Evolutionary conservation across 2,797 vertebrate species (phyloP).

Genomic region (Potorous gilbertii): DNA sequence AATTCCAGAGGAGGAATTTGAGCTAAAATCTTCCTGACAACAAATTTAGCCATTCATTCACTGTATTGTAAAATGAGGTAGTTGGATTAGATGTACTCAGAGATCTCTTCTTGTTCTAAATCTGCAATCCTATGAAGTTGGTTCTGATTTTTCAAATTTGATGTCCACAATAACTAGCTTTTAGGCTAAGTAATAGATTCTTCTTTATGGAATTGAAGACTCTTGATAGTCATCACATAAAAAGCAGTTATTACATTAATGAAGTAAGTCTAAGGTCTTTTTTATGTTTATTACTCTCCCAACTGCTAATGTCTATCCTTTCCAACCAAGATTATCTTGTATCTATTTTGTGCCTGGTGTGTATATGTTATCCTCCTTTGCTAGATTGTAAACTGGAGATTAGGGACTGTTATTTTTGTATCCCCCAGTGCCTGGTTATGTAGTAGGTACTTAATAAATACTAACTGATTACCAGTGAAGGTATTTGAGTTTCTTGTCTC

Average conservation of each 20-base stretch:
- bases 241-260: background rate
- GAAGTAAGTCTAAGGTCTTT: background rate
- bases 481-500: background rate
- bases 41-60: background rate
- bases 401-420: background rate
- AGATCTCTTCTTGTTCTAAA: background rate
- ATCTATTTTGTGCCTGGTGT: background rate
- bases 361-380: background rate
- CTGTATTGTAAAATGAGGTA: background rate
- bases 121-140: background rate
- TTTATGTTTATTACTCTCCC: background rate
- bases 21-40: background rate
- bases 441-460: background rate
- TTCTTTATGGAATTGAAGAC: conserved; percentile 17
- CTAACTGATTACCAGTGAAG: background rate
- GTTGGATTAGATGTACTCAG: background rate
- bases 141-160: background rate
- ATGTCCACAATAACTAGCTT: background rate
- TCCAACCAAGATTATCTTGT: background rate
- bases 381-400: background rate
- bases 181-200: conserved; percentile 25
- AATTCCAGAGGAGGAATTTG: background rate
- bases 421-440: background rate
- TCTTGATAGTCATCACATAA: conserved; percentile 18
- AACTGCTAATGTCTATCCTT: background rate